phyloP scores from a whole-genome alignment of 2,797 vertebrate genomes.

The Rhynchotus rufescens region DNA sequence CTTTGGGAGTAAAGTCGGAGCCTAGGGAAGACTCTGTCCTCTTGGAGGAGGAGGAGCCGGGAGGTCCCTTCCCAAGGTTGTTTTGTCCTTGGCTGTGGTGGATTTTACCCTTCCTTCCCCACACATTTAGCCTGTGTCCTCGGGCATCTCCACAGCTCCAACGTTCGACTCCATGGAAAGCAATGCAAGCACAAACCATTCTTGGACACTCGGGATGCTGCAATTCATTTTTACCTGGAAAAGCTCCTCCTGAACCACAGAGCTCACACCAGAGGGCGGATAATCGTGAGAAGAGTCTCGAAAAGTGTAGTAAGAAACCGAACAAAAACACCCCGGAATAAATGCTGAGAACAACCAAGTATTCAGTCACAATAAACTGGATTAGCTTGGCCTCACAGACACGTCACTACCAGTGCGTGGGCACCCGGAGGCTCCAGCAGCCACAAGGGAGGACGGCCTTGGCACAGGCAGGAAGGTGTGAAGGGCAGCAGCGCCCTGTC shows the following conservation, averaged over 20 bases:
- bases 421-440: not conserved
- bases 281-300: not conserved
- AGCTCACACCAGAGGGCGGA: not conserved
- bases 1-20: rapidly evolving
- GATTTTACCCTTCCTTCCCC: not conserved
- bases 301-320: not conserved
- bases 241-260: not conserved
- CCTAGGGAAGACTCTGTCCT: not conserved
- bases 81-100: not conserved
- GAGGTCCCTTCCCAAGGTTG: rapidly evolving
- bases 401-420: not conserved
- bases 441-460: not conserved
- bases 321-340: not conserved
- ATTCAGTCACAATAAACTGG: not conserved
- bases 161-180: not conserved
- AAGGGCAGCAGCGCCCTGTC: not conserved
- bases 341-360: not conserved
- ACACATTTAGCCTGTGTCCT: too few species aligned
- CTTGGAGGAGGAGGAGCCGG: not conserved
- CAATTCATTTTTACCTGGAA: not conserved
- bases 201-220: rapidly evolving
- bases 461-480: not conserved
- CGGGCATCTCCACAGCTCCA: not conserved
- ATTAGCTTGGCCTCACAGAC: rapidly evolving
- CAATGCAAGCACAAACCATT: not conserved